Evolutionary conservation across 2,113 vertebrate species (phyloP), one percentile per base, ranked within the genome.

Genomic region (Acrocephalus kingi): DNA sequence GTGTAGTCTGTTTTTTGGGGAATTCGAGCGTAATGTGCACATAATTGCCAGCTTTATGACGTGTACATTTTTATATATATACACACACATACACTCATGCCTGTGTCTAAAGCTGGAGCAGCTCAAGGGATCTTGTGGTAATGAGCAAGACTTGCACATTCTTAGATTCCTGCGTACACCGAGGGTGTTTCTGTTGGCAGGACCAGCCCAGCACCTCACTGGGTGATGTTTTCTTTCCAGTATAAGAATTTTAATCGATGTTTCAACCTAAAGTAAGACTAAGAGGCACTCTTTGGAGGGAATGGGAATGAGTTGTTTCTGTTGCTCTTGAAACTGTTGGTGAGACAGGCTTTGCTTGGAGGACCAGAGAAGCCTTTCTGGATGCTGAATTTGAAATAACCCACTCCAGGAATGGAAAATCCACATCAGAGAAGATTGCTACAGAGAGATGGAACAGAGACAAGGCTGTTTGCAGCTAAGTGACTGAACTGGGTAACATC

Each of bases 151-250:
- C 76, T 95, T 90, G 59, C 61, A 78, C 15, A 1, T 90, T 95
- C 88, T 74, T 3, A 0, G 73, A 54, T 94, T 89, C 43, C 66
- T 68, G 87, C 13, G 18, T 61, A 10, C 45, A 72, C 35, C 0
- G 1, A 87, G 89, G 81, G 77, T 97, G 93, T 96, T 97, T 94
- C 95, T 94, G 74, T 95, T 96, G 96, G 96, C 95, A 87, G 58
- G 28, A 77, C 72, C 73, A 72, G 61, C 55, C 3, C 3, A 77
- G 68, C 72, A 61, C 77, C 87, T 90, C 80, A n/a, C 81, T 2
- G 77, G 33, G 69, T 89, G 93, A 69, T 89, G 54, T 87, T 95
- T 96, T 86, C 69, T 78, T 84, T 96, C 81, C 64, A 28, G 37
- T 31, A 10, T 52, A 89, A 84, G 89, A 92, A 94, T 94, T 94